phyloP scores from a whole-genome alignment of 2,888 invertebrate genomes.

The Dorcus hopei region DNA sequence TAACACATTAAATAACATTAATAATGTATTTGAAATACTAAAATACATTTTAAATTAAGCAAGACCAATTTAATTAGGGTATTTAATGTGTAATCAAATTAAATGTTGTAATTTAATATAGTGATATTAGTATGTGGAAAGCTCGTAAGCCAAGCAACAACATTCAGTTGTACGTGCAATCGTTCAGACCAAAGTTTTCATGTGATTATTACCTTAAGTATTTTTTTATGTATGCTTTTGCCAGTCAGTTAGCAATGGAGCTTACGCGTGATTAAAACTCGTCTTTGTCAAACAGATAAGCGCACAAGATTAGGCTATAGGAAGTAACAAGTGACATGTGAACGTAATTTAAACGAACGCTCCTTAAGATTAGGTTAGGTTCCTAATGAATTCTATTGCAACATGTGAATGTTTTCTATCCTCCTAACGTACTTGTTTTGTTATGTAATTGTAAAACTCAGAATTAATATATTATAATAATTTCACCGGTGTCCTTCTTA shows the following conservation, averaged over 20 bases:
- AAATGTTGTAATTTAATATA: no score
- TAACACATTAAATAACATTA: no score
- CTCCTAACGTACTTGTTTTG: slow-evolving; percentile 19
- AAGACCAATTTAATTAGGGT: no score
- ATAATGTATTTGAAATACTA: no score
- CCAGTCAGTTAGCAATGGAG: slow-evolving; percentile 27
- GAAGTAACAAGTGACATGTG: not conserved
- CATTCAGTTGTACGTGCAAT: slow-evolving; percentile 31
- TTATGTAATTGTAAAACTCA: slow-evolving; percentile 20
- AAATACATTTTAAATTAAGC: no score
- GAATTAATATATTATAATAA: slow-evolving; percentile 28
- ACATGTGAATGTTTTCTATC: slow-evolving; percentile 17
- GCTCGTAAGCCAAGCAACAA: slow-evolving; percentile 7
- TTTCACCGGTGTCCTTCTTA: slow-evolving; percentile 12
- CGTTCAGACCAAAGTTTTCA: slow-evolving; percentile 39
- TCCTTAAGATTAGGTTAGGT: slow-evolving; percentile 21
- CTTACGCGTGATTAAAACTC: slow-evolving; percentile 17
- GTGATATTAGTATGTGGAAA: not conserved
- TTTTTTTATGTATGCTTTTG: slow-evolving; percentile 24
- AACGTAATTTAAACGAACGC: not conserved
- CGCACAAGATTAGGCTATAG: slow-evolving; percentile 16
- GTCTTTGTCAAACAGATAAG: slow-evolving; percentile 12
- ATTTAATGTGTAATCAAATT: no score
- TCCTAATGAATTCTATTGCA: slow-evolving; percentile 19
- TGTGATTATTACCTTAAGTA: slow-evolving; percentile 34